Percentiles rank a stretch among this genome's conserved stretches.
Conservation (phyloP, 2,797 vertebrate genomes). For the Cyprinella venusta region DNA sequence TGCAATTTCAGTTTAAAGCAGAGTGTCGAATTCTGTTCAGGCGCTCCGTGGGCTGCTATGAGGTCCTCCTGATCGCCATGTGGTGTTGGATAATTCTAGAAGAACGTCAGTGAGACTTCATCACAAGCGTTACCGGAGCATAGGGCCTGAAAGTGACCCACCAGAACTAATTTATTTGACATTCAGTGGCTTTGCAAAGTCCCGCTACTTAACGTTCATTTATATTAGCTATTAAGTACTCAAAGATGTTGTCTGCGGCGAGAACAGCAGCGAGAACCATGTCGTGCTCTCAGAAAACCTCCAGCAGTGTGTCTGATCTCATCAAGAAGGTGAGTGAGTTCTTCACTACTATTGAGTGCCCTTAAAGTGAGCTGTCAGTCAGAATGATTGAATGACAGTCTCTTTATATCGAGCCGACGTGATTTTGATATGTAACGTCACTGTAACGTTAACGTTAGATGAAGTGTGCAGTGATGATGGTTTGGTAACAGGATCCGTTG, state of each 20-base stretch:
- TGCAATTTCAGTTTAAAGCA: neutral
- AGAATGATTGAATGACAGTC: neutral
- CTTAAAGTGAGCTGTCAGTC: neutral
- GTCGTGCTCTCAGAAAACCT: conserved; percentile 48
- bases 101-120: conserved; percentile 51
- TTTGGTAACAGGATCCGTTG: neutral
- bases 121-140: fast-evolving
- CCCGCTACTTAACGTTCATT: neutral
- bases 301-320: conserved; percentile 66
- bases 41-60: neutral
- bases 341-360: neutral
- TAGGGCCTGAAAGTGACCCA: neutral
- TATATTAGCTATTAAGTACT: neutral
- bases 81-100: conserved; percentile 80
- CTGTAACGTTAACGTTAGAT: no score
- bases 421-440: no score
- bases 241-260: conserved; percentile 71
- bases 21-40: neutral
- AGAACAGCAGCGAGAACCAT: conserved; percentile 71
- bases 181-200: neutral
- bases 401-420: neutral
- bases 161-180: neutral
- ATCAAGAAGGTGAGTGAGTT: conserved; percentile 75
- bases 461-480: neutral
- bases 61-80: conserved; percentile 33